Evolutionary conservation across 1,140 invertebrate genomes (phyloP).

Genomic region (Nylanderia fulva): DNA sequence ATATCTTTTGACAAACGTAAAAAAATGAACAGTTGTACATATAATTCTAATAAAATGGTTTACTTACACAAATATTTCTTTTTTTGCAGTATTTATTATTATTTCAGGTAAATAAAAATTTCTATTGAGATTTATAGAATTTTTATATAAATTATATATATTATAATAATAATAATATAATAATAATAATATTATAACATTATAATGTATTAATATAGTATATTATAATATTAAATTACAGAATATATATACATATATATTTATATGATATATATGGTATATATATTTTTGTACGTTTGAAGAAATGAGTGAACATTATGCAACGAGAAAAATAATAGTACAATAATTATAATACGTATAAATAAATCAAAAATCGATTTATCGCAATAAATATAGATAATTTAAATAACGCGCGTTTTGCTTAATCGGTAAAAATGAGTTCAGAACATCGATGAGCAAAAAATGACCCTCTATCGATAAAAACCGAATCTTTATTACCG

Average conservation of each 20-base stretch:
- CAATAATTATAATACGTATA: background rate
- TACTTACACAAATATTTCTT: background rate
- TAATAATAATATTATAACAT: too few relatives aligned
- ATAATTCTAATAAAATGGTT: slow-evolving; percentile 5
- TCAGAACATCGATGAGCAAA: slow-evolving; percentile 1
- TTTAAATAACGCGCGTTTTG: background rate
- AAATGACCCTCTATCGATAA: background rate
- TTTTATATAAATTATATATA: background rate
- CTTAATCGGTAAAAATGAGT: background rate
- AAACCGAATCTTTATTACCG: background rate
- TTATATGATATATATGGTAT: too few relatives aligned
- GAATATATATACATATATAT: too few relatives aligned
- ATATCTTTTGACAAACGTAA: background rate
- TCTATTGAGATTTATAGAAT: slow-evolving; percentile 3
- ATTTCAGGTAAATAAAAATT: slow-evolving; percentile 35
- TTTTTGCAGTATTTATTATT: background rate
- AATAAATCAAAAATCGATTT: background rate
- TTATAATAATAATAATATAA: too few relatives aligned
- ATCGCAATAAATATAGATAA: background rate
- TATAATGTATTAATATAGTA: too few relatives aligned
- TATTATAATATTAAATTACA: too few relatives aligned
- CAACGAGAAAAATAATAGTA: background rate
- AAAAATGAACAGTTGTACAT: slow-evolving; percentile 20
- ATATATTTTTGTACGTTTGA: background rate
- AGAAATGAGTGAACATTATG: background rate